These are phyloP conservation scores for Clarias fuscus DNA, from an alignment of 2,797 vertebrate species.

Conservation along the genomic window DNA sequence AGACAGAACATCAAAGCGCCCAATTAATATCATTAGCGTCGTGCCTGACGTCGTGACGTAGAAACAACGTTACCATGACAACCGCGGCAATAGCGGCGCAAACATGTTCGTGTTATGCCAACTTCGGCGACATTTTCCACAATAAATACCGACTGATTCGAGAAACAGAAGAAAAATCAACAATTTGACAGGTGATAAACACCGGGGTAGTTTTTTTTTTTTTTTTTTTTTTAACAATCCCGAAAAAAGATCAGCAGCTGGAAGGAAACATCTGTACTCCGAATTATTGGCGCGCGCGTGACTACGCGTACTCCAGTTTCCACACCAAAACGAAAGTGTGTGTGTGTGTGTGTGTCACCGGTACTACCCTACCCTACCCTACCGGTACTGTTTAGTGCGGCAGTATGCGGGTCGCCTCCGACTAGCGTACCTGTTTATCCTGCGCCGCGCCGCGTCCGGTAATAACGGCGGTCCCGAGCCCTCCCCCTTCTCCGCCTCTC, in stretches of 20 bases:
- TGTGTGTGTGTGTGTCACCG: not conserved
- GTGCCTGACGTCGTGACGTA: not conserved
- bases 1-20: not conserved
- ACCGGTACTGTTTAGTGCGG: not conserved
- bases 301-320: not conserved
- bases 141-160: not conserved
- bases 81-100: not conserved
- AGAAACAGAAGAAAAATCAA: not conserved
- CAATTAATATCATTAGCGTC: not conserved
- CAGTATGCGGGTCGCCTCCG: not conserved
- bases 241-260: not conserved
- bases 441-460: constrained; percentile 11
- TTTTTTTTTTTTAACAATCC: not conserved
- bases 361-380: not conserved
- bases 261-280: not conserved
- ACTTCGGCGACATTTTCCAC: not conserved
- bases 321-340: not conserved
- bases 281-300: not conserved
- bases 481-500: not conserved
- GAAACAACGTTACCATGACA: constrained; percentile 30
- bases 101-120: not conserved
- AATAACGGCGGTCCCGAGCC: not conserved
- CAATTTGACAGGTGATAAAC: not conserved
- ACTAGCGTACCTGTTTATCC: constrained; percentile 11
- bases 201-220: not conserved